Conservation (phyloP, 2,113 vertebrate species). For the Struthio camelus region DNA sequence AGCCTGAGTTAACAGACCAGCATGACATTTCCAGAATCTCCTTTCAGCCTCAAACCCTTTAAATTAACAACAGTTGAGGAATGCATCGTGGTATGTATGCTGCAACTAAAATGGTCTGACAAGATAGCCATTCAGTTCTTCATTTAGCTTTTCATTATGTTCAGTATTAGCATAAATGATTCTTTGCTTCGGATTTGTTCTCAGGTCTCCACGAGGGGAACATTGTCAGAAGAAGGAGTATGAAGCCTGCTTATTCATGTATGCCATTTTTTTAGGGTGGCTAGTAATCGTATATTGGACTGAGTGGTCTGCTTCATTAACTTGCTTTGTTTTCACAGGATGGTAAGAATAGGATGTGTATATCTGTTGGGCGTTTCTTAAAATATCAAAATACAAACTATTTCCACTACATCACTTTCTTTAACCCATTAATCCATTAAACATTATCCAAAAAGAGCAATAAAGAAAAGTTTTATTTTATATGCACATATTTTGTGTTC, state of each 20-base stretch:
- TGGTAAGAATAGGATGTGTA: not conserved
- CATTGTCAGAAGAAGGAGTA: not conserved
- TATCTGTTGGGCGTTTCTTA: not conserved
- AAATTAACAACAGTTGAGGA: constrained; percentile 51
- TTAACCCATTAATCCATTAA: not conserved
- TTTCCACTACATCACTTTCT: not conserved
- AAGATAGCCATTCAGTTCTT: not conserved
- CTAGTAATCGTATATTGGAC: not conserved
- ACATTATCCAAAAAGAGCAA: not conserved
- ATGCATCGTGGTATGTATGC: not conserved
- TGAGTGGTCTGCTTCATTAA: not conserved
- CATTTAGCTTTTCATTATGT: not conserved
- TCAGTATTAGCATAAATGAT: not conserved
- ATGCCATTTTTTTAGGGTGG: not conserved
- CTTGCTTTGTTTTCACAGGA: not conserved
- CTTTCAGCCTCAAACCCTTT: not conserved
- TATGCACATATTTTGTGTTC: not conserved
- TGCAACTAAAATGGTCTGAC: not conserved
- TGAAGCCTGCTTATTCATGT: not conserved
- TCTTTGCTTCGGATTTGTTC: not conserved
- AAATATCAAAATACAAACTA: not conserved
- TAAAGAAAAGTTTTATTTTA: not conserved
- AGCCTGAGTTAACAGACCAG: constrained; percentile 2
- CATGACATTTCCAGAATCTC: not conserved
- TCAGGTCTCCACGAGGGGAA: not conserved